Base-by-base conservation (phyloP, 2,797 vertebrate genomes). In the Dendrocincla fuliginosa region DNA sequence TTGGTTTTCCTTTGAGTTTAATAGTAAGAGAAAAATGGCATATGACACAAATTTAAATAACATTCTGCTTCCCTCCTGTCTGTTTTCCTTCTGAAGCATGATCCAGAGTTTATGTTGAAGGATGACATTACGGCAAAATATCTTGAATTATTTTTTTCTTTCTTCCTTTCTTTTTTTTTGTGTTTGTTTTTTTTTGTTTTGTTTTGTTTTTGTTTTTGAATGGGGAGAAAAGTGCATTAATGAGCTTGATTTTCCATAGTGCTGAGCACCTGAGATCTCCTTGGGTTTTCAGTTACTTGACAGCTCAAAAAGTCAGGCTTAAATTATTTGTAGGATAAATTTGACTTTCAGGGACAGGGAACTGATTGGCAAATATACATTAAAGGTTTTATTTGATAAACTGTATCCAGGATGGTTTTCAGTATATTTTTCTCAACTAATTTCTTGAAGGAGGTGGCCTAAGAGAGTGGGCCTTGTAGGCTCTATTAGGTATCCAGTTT, bases 1-100 rank as follows among this genome's bases (percentile, higher is more conserved):
- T 91, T 95, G 56, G 95, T 93, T 95, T 91, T 86, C 86, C 5
- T 11, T 79, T 76, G 74, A 69, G 87, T 95, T 87, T 97, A 94
- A 96, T 77, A 89, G 74, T 64, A 79, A 49, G 74, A 97, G 93
- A 95, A 95, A 96, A 97, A 97, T 93, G 90, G 93, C 95, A 95
- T 56, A 92, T 57, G 90, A 92, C 94, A 95, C 44, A 84, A 81
- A 87, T 92, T 64, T 92, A 87, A 93, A 92, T 84, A 95, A 84
- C 56, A 79, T 78, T 92, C 89, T 90, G 63, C 74, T 91, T 56
- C 35, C 47, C 23, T 94, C 59, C 64, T 76, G 50, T 65, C 90
- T 91, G 50, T 32, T 82, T 86, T 39, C 69, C 68, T 78, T 76
- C 52, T 67, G 10, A 84, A 32, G 15, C 6, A 5, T 64, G 60